phyloP scores from a whole-genome alignment of 2,797 vertebrate genomes.

The Microctenopoma stevenorrisi region DNA sequence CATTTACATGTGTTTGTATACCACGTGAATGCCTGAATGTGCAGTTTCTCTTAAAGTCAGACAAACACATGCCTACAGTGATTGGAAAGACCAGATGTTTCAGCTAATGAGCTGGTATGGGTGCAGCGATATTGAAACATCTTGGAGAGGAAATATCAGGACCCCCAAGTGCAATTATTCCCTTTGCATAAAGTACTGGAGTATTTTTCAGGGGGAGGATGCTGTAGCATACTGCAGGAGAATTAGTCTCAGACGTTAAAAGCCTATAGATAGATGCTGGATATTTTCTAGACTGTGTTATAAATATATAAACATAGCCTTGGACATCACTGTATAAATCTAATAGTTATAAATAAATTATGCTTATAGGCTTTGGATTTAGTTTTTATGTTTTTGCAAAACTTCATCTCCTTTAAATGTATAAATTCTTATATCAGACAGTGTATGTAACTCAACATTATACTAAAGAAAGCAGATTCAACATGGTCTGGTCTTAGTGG shows the following conservation, averaged over 20 bases:
- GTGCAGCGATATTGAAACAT: slow-evolving; percentile 55
- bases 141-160: slow-evolving; percentile 56
- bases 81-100: slow-evolving; percentile 64
- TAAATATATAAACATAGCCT: slow-evolving; percentile 53
- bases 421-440: neutral
- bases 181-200: slow-evolving; percentile 59
- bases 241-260: slow-evolving; percentile 61
- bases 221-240: slow-evolving; percentile 57
- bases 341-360: slow-evolving; percentile 16
- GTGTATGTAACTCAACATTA: neutral
- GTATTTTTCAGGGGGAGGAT: slow-evolving; percentile 36
- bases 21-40: neutral
- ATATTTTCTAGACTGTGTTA: slow-evolving; percentile 41
- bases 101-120: slow-evolving; percentile 66
- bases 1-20: neutral
- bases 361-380: slow-evolving; percentile 13
- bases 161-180: slow-evolving; percentile 67
- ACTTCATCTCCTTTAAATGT: neutral
- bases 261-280: slow-evolving; percentile 51
- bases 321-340: slow-evolving; percentile 36
- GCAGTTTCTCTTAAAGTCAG: slow-evolving; percentile 24
- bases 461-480: neutral
- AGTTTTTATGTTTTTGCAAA: slow-evolving; percentile 7
- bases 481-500: neutral
- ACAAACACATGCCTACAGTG: slow-evolving; percentile 31